Percentiles rank a stretch among this genome's conserved stretches.
These are phyloP conservation scores for Matsumyia berberina DNA, from an alignment of 2,888 invertebrate species.

Conservation along the genomic window DNA sequence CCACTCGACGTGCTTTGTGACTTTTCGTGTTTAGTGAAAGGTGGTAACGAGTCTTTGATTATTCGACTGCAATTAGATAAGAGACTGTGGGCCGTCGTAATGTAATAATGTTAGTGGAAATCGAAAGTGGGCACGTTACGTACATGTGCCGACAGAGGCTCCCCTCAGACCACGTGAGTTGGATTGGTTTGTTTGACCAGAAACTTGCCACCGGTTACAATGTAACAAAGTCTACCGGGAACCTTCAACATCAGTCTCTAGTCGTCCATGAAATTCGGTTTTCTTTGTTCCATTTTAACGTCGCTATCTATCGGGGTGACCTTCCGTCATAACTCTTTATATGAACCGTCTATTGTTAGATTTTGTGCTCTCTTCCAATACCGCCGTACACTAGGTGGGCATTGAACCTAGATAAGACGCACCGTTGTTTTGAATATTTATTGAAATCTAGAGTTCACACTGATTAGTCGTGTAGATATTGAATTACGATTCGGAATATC, in stretches of 20 bases:
- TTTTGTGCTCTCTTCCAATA: neutral
- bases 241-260: neutral
- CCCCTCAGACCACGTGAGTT: too few relatives aligned
- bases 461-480: neutral
- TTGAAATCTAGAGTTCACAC: neutral
- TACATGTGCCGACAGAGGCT: too few relatives aligned
- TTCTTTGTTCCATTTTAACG: conserved; percentile 7
- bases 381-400: neutral
- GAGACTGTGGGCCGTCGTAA: too few relatives aligned
- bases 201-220: neutral
- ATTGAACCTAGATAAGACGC: conserved; percentile 16
- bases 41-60: conserved; percentile 1
- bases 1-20: neutral
- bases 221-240: neutral
- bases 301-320: conserved; percentile 2
- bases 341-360: neutral
- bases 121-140: too few relatives aligned
- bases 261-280: conserved; percentile 13
- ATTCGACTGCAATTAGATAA: too few relatives aligned
- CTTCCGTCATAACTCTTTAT: neutral
- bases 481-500: neutral
- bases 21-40: conserved; percentile 16
- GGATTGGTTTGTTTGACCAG: too few relatives aligned
- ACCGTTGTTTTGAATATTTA: neutral
- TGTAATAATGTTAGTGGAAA: too few relatives aligned